Conservation (phyloP, 2,113 vertebrate species). For the Cygnus atratus region DNA sequence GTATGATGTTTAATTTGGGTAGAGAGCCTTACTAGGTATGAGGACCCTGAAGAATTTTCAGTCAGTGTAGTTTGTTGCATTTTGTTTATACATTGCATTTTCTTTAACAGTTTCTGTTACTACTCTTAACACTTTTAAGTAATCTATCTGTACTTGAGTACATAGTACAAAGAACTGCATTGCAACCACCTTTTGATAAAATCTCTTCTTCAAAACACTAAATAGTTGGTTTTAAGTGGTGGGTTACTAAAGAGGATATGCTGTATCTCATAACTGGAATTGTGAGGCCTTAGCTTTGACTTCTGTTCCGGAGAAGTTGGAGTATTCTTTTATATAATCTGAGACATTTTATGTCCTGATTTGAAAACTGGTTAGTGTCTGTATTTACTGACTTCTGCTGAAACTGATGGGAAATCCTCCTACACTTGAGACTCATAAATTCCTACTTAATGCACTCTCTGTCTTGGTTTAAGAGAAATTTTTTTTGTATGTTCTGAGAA, state of each 20-base stretch:
- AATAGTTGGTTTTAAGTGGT: slow-evolving; percentile 9
- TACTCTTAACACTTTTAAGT: neutral
- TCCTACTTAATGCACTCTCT: neutral
- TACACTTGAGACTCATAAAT: neutral
- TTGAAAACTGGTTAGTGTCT: slow-evolving; percentile 49
- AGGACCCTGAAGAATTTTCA: slow-evolving; percentile 43
- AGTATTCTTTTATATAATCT: slow-evolving; percentile 52
- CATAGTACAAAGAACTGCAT: neutral
- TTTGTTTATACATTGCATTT: slow-evolving; percentile 43
- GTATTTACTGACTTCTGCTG: slow-evolving; percentile 41
- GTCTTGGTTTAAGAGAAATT: neutral
- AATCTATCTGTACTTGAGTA: neutral
- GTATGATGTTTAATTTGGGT: slow-evolving; percentile 66
- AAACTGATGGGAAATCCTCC: slow-evolving; percentile 25
- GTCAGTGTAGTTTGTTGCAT: slow-evolving; percentile 42
- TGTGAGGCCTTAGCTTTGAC: slow-evolving; percentile 82
- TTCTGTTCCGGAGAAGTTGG: slow-evolving; percentile 72
- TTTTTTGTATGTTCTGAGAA: neutral
- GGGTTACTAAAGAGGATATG: neutral
- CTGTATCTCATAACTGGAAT: slow-evolving; percentile 72
- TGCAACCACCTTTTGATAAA: neutral
- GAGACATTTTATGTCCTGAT: slow-evolving; percentile 53
- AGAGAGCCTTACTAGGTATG: slow-evolving; percentile 55
- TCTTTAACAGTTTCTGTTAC: neutral
- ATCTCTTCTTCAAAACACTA: neutral